Conservation (phyloP, 2,888 invertebrate species). For the Microctonus hyperodae region DNA sequence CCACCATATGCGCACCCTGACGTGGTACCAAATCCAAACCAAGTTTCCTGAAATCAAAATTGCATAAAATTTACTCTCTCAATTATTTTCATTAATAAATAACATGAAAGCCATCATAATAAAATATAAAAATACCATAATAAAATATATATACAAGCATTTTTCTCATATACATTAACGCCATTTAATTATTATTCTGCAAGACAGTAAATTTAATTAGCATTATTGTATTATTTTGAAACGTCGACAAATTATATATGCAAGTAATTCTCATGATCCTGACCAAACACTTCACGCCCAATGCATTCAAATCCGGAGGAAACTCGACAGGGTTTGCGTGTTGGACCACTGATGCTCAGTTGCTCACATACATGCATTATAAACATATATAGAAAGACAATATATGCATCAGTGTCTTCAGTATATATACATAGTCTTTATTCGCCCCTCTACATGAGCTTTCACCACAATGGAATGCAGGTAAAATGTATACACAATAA, state of each 20-base stretch:
- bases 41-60: conserved; percentile 75
- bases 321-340: conserved; percentile 32
- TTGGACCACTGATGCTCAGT: no score
- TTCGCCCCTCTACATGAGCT: conserved; percentile 37
- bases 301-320: conserved; percentile 46
- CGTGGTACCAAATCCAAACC: conserved; percentile 92
- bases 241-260: conserved; percentile 41
- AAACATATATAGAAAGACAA: neutral
- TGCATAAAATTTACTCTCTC: neutral
- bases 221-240: neutral
- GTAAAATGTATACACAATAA: conserved; percentile 34
- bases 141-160: neutral
- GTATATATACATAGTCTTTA: conserved; percentile 24
- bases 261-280: conserved; percentile 48
- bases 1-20: conserved; percentile 87
- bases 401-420: neutral
- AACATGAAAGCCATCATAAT: no score
- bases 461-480: conserved; percentile 45
- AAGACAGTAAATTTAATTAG: neutral
- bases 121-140: neutral
- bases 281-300: conserved; percentile 45
- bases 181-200: neutral
- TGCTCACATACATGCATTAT: neutral
- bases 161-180: neutral
- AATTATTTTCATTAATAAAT: neutral